These are phyloP conservation scores for Mythimna loreyi DNA, from an alignment of 2,888 invertebrate species.

Conservation along the genomic window DNA sequence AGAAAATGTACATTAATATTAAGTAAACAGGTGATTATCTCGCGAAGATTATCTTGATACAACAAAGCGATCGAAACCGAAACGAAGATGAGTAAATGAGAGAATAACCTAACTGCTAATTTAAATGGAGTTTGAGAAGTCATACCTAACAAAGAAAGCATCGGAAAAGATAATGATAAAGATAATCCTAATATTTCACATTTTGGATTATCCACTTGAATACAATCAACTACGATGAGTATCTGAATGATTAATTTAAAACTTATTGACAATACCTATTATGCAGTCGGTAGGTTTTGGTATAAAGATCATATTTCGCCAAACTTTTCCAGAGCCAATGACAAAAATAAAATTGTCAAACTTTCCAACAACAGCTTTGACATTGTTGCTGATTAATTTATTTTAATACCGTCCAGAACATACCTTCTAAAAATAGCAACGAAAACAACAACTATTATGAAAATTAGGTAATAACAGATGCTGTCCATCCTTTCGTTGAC, in stretches of 20 bases:
- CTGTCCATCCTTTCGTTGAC: conserved; percentile 58
- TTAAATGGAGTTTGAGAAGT: conserved; percentile 10
- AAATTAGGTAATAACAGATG: conserved; percentile 54
- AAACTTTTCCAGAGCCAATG: not conserved
- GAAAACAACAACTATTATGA: conserved; percentile 41
- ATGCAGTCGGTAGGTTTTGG: not conserved
- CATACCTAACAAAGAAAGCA: not conserved
- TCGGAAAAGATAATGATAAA: not conserved
- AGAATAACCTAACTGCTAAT: conserved; percentile 18
- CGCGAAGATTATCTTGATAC: conserved; percentile 34
- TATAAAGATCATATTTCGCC: not conserved
- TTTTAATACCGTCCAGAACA: conserved; percentile 5
- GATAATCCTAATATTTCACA: not conserved
- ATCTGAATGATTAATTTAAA: not conserved
- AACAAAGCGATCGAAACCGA: conserved; percentile 41
- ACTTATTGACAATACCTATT: not conserved
- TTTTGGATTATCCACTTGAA: not conserved
- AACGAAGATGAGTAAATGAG: conserved; percentile 1
- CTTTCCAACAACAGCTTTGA: not conserved
- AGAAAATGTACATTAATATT: conserved; percentile 47
- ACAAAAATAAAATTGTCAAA: conserved; percentile 6
- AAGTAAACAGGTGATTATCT: conserved; percentile 46
- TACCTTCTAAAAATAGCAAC: conserved; percentile 23
- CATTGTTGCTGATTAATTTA: conserved; percentile 14
- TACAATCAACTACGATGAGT: not conserved